phyloP scores from a whole-genome alignment of 2,113 vertebrate species.

The Zosterops lateralis region DNA sequence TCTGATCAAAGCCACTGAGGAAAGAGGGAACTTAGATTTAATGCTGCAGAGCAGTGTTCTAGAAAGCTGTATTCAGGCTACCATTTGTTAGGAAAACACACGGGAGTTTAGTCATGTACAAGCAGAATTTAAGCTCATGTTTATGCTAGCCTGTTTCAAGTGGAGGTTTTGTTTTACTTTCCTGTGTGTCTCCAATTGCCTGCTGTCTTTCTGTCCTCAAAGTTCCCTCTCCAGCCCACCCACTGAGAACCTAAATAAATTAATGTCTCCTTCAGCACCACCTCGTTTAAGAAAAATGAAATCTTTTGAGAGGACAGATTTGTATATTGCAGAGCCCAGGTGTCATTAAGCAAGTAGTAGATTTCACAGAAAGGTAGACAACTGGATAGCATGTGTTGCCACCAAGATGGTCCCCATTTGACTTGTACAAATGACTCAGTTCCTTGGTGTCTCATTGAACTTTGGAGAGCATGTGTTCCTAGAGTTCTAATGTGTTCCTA shows the following conservation, averaged over 20 bases:
- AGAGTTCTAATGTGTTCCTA: background rate
- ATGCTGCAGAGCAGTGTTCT: background rate
- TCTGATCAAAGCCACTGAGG: background rate
- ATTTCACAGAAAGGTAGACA: background rate
- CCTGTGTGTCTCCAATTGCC: background rate
- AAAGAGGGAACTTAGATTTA: background rate
- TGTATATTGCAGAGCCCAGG: background rate
- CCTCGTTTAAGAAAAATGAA: background rate
- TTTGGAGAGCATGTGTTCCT: background rate
- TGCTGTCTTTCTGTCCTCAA: background rate
- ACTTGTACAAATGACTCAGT: background rate
- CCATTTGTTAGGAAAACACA: background rate
- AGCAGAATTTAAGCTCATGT: background rate
- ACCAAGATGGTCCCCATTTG: background rate
- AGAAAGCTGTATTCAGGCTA: background rate
- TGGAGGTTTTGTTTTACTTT: background rate
- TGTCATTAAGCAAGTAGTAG: background rate
- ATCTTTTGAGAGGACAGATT: background rate
- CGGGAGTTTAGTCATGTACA: accelerated
- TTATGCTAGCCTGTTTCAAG: background rate
- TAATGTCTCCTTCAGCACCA: background rate
- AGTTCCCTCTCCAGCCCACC: background rate
- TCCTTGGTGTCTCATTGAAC: background rate
- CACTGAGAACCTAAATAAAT: background rate
- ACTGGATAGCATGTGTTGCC: background rate